Conservation (phyloP, 2,113 vertebrate species). For the Scalopus aquaticus region DNA sequence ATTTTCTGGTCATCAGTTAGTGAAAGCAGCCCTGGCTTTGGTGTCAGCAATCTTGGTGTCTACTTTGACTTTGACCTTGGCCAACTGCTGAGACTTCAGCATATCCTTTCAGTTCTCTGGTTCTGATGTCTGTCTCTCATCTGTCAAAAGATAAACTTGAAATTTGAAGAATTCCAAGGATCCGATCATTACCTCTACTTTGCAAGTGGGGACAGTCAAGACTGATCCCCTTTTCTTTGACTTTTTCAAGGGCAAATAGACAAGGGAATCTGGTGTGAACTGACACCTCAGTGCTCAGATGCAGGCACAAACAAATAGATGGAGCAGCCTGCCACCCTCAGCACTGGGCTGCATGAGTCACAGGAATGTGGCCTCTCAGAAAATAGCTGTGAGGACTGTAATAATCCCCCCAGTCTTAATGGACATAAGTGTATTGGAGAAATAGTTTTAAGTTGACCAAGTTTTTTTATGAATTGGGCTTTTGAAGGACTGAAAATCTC, state of each 20-base stretch:
- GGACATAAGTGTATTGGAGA: background rate
- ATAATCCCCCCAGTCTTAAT: background rate
- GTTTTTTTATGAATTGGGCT: background rate
- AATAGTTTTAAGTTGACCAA: constrained; percentile 12
- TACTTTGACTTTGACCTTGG: background rate
- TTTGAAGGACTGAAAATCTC: background rate
- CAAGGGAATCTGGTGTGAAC: background rate
- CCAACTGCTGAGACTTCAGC: background rate
- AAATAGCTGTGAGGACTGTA: background rate
- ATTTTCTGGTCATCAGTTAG: background rate
- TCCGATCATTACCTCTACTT: background rate
- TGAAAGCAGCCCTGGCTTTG: background rate
- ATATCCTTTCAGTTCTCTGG: background rate
- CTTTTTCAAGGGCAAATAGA: background rate
- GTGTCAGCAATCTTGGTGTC: background rate
- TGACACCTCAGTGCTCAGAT: background rate
- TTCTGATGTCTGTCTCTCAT: background rate
- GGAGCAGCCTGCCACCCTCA: background rate
- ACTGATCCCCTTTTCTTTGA: background rate
- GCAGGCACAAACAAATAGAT: background rate
- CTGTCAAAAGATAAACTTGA: background rate
- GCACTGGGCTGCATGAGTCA: background rate
- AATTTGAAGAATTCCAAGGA: background rate
- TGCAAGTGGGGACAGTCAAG: background rate
- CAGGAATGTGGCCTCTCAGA: background rate